Percentiles rank a stretch among this genome's conserved stretches.
Conservation (phyloP, 2,797 vertebrate species). For the Acipenser transmontanus region DNA sequence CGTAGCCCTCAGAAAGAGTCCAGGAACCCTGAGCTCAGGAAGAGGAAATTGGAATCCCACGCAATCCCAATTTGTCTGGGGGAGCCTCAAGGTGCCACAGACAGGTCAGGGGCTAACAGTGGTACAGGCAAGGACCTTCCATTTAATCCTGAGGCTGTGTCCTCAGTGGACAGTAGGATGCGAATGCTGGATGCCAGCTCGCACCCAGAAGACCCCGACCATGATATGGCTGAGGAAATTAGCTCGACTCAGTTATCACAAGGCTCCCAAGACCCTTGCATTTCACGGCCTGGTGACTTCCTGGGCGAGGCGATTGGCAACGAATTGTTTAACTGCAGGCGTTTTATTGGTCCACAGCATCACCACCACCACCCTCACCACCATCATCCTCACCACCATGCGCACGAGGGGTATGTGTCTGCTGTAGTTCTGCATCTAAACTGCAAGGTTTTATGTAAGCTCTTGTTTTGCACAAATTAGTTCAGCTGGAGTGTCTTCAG, state of each 20-base stretch:
- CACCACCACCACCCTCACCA: constrained; percentile 89
- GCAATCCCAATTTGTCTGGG: constrained; percentile 62
- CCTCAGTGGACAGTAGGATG: constrained; percentile 72
- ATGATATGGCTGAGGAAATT: constrained; percentile 47
- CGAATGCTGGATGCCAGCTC: constrained; percentile 80
- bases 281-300: constrained; percentile 81
- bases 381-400: constrained; percentile 44
- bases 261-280: constrained; percentile 81
- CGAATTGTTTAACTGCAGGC: constrained; percentile 89
- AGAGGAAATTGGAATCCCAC: constrained; percentile 74
- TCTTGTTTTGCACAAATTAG: too few relatives aligned
- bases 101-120: not conserved
- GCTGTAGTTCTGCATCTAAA: not conserved
- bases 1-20: constrained; percentile 65
- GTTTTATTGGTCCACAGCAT: constrained; percentile 90
- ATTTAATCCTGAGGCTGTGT: constrained; percentile 68
- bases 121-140: constrained; percentile 63
- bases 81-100: constrained; percentile 58
- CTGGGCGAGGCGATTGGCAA: constrained; percentile 86
- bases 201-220: constrained; percentile 61
- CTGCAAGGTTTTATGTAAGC: too few relatives aligned
- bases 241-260: constrained; percentile 71
- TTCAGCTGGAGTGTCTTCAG: too few relatives aligned
- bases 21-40: constrained; percentile 71
- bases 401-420: constrained; percentile 73